These are phyloP conservation scores for Sycobia sp. DNA, from an alignment of 1,140 invertebrate species.

Conservation along the genomic window DNA sequence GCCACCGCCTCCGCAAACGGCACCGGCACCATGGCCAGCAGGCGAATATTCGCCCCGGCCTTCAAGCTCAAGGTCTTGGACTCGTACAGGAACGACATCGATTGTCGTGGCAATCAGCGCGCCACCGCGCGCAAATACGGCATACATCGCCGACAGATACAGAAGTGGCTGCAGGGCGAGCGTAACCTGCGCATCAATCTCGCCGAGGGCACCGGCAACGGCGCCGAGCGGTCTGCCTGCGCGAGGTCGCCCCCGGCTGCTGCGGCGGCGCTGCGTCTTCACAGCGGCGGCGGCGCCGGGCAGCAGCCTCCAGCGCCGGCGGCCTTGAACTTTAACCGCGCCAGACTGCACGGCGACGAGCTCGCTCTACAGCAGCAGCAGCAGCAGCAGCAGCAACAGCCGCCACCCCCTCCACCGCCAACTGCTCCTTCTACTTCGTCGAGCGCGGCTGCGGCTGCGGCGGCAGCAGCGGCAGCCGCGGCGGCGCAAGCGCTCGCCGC, in stretches of 20 bases:
- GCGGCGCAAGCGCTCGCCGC: slow-evolving; percentile 28
- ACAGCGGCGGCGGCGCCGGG: slow-evolving; percentile 23
- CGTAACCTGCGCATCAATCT: slow-evolving; percentile 73
- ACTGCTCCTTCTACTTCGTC: not conserved
- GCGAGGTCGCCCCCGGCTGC: slow-evolving; percentile 10
- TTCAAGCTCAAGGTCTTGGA: slow-evolving; percentile 86
- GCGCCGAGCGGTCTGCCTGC: slow-evolving; percentile 3
- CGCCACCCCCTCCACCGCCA: slow-evolving; percentile 43
- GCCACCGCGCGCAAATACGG: slow-evolving; percentile 86
- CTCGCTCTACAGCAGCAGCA: slow-evolving; percentile 32
- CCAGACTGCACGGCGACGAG: slow-evolving; percentile 61
- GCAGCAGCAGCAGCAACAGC: slow-evolving; percentile 43
- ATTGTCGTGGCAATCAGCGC: slow-evolving; percentile 83
- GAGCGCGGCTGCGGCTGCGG: too few species aligned
- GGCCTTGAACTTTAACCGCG: slow-evolving; percentile 63
- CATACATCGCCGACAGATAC: slow-evolving; percentile 83
- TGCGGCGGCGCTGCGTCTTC: slow-evolving; percentile 37
- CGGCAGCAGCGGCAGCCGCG: slow-evolving; percentile 35
- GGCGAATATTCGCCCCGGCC: slow-evolving; percentile 81
- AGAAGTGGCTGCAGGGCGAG: slow-evolving; percentile 87
- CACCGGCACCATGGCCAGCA: slow-evolving; percentile 69
- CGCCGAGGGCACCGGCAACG: slow-evolving; percentile 49
- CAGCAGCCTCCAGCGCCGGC: slow-evolving; percentile 46
- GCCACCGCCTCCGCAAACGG: slow-evolving; percentile 59
- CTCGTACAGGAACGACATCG: slow-evolving; percentile 79